Evolutionary conservation across 1,140 invertebrate species (phyloP).

Genomic region (Galleria mellonella): DNA sequence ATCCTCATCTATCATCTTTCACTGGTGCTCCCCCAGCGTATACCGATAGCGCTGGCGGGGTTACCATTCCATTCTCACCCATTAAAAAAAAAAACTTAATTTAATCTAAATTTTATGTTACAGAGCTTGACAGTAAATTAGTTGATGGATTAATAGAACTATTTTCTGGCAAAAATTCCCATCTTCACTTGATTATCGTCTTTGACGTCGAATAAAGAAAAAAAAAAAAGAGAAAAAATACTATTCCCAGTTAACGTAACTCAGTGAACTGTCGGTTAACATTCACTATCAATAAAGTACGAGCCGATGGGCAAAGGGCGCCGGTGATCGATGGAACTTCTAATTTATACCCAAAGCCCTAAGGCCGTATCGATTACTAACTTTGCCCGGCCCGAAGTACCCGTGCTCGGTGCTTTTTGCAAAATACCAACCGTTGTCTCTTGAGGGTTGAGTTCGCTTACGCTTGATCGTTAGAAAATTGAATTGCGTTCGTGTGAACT

Average conservation of each 20-base stretch:
- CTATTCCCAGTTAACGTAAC: conserved; percentile 18
- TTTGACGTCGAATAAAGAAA: too few species aligned
- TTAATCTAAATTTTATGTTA: too few species aligned
- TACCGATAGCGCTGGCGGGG: too few species aligned
- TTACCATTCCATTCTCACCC: too few species aligned
- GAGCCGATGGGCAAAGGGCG: conserved; percentile 63
- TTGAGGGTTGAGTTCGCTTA: conserved; percentile 25
- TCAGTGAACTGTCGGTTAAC: conserved; percentile 50
- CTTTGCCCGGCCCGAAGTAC: conserved; percentile 27
- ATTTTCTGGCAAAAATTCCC: too few species aligned
- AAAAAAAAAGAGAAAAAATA: too few species aligned
- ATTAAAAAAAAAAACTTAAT: too few species aligned
- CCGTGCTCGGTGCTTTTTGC: conserved; percentile 35
- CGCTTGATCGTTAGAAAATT: conserved; percentile 2
- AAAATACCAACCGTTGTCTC: conserved; percentile 33
- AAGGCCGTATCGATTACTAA: conserved; percentile 68
- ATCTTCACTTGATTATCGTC: too few species aligned
- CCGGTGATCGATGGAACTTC: conserved; percentile 65
- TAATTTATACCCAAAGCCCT: conserved; percentile 68
- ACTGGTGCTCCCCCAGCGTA: too few species aligned
- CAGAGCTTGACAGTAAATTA: too few species aligned
- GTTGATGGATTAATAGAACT: too few species aligned
- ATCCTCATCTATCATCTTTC: too few species aligned
- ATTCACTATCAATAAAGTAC: conserved; percentile 63
- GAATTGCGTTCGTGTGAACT: not conserved